Percentiles rank a stretch among this genome's conserved stretches.
Conservation (phyloP, 2,113 vertebrate genomes). For the Cephalophus harveyi region DNA sequence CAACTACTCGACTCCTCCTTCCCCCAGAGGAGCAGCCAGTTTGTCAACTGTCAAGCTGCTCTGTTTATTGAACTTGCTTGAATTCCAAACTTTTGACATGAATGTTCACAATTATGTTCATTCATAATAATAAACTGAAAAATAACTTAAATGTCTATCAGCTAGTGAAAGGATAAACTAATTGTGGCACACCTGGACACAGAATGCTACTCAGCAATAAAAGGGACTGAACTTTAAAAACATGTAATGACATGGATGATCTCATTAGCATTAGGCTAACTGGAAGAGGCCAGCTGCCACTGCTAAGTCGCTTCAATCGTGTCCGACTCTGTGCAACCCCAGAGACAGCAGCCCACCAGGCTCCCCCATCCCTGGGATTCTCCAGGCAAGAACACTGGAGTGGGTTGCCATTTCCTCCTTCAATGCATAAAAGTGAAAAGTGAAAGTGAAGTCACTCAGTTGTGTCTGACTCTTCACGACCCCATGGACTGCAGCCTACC, state of each 20-base stretch:
- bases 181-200: neutral
- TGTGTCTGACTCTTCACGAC: fast-evolving
- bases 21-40: neutral
- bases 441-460: no score
- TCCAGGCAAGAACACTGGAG: no score
- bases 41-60: neutral
- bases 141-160: neutral
- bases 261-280: neutral
- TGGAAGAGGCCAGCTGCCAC: neutral
- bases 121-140: constrained; percentile 15
- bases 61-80: neutral
- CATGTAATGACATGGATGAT: neutral
- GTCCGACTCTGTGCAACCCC: no score
- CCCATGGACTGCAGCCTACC: no score
- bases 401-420: no score
- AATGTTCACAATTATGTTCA: neutral
- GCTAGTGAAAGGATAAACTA: neutral
- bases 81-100: neutral
- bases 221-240: neutral
- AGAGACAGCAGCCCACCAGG: no score
- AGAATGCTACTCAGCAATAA: neutral
- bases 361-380: no score
- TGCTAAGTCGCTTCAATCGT: no score
- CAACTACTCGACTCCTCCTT: neutral
- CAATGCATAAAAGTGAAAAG: no score